Base-by-base conservation (phyloP, 2,797 vertebrate genomes). In the Eleutherodactylus coqui region DNA sequence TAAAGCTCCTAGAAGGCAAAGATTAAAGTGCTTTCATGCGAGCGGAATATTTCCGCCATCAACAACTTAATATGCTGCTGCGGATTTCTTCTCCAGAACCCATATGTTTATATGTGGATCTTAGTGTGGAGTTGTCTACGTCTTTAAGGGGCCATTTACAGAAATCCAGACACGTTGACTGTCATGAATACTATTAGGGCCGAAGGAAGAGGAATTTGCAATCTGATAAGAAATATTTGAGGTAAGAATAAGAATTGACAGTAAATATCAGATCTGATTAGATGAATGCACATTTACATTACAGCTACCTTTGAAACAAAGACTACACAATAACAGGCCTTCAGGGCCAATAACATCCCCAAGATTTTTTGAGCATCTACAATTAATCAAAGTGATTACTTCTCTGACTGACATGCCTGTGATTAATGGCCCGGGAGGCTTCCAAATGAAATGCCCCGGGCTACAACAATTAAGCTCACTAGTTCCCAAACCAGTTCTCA, bases 301-400 rank as follows among this genome's bases (percentile, higher is more conserved):
- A 78, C 21, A 38, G 76, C 76, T 78, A 78, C 75, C 76, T 58
- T 13, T 78, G 17, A 60, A 60, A 38, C 69, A 34, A 43, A 38
- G 75, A 78, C 76, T n/a, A 41, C 53, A 78, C 76, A 78, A 78
- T 24, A 41, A 34, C 51, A 6, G 24, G 76, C 76, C 76, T 43
- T 27, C 21, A 78, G 76, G 76, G 75, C 75, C 76, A 41, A 78
- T 43, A 78, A 78, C 75, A 77, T 55, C 76, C 69, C n/a, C 36
- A 27, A 58, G 76, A 60, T 78, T 78, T n/a, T 60, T 24, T 41
- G 51, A 78, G 55, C 76, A 78, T 78, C 76, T 36, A 55, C 76
- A 78, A 78, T 78, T 78, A 78, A 78, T 78, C 76, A 78, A 58
- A 78, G 55, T 78, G 76, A 78, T 78, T 78, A 36, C 76, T 78